phyloP scores from a whole-genome alignment of 2,113 vertebrate species.

The Leptocoma aspasia region DNA sequence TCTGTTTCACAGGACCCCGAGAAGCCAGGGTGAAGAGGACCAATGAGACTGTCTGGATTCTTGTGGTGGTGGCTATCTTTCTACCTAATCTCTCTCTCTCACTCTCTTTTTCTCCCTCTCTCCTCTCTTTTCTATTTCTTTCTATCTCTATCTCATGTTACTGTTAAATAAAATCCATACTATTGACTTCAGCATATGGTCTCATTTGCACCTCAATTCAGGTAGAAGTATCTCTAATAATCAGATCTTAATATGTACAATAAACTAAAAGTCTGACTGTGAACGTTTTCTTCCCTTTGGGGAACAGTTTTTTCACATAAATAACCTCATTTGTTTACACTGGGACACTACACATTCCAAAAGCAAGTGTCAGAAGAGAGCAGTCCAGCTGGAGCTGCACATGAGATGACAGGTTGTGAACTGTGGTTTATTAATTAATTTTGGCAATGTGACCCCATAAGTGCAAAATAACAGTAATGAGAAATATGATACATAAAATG shows the following conservation, averaged over 20 bases:
- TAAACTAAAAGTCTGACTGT: neutral
- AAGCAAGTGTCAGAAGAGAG: neutral
- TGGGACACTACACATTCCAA: neutral
- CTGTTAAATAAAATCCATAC: neutral
- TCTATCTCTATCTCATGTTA: neutral
- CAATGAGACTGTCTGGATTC: neutral
- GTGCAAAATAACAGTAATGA: neutral
- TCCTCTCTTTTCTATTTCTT: neutral
- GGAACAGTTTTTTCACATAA: neutral
- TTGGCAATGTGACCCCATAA: neutral
- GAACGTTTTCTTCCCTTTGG: neutral
- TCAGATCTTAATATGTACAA: neutral
- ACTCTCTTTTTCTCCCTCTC: neutral
- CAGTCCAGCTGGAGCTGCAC: neutral
- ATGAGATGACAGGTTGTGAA: neutral
- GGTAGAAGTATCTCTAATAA: neutral
- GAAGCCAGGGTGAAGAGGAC: neutral
- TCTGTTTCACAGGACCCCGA: neutral
- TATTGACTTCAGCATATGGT: neutral
- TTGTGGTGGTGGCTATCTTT: neutral
- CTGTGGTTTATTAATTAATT: conserved; percentile 11
- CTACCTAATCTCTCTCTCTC: neutral
- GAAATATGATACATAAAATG: neutral
- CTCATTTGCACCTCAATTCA: neutral
- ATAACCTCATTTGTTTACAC: neutral